Percentiles rank a stretch among this genome's conserved stretches.
Conservation (phyloP, 2,797 vertebrate species). For the Crossoptilon crossoptilon region DNA sequence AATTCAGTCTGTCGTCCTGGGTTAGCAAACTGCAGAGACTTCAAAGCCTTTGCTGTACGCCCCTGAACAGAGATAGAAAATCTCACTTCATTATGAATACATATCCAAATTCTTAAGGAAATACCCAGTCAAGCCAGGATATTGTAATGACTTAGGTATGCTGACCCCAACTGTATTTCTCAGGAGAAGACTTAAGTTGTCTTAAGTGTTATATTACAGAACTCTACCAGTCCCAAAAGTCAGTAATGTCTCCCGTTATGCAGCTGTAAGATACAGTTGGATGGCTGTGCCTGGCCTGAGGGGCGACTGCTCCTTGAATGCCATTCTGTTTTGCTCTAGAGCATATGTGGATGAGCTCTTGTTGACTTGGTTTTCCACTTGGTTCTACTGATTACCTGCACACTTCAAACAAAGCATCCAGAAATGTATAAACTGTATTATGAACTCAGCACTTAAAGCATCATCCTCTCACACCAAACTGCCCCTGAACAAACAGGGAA, state of each 20-base stretch:
- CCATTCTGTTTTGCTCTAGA: background rate
- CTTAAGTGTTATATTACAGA: background rate
- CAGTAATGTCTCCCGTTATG: background rate
- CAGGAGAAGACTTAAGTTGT: background rate
- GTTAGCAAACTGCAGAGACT: constrained; percentile 86
- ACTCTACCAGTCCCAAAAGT: background rate
- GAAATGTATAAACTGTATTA: background rate
- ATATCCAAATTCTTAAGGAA: background rate
- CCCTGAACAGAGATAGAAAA: constrained; percentile 82
- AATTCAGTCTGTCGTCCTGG: constrained; percentile 86
- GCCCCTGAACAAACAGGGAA: background rate
- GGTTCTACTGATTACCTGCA: background rate
- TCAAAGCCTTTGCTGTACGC: constrained; percentile 85
- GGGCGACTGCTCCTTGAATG: background rate
- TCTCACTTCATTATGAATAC: constrained; percentile 9
- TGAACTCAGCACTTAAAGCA: background rate
- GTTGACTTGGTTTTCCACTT: background rate
- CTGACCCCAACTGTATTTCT: background rate
- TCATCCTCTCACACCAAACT: background rate
- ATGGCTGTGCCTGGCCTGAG: background rate
- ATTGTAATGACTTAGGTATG: background rate
- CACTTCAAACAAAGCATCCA: background rate
- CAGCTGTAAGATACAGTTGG: background rate
- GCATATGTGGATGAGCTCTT: background rate
- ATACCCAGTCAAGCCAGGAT: background rate